Percentiles rank a stretch among this genome's conserved stretches.
These are phyloP conservation scores for Ips typographus DNA, from an alignment of 1,140 invertebrate species.

Conservation along the genomic window DNA sequence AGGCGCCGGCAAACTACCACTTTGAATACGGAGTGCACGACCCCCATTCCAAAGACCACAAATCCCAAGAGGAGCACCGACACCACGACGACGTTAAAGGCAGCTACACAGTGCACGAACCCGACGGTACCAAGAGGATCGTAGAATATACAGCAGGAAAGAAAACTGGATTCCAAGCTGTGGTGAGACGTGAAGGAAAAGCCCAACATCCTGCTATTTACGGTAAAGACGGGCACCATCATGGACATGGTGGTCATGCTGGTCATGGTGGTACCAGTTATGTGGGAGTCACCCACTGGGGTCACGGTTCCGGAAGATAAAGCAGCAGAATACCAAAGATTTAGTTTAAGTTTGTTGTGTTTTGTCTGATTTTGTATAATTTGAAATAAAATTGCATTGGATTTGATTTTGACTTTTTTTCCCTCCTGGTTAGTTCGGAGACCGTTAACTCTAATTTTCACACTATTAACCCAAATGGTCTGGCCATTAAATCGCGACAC, in stretches of 20 bases:
- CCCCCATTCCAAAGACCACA: slow-evolving; percentile 54
- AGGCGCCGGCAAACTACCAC: slow-evolving; percentile 46
- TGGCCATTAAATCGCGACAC: neutral
- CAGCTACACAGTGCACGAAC: slow-evolving; percentile 52
- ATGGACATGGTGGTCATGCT: slow-evolving; percentile 32
- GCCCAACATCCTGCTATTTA: slow-evolving; percentile 29
- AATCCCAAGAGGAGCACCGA: slow-evolving; percentile 54
- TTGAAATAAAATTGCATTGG: no score
- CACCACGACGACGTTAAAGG: slow-evolving; percentile 54
- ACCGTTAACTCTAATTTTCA: slow-evolving; percentile 8
- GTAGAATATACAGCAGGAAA: slow-evolving; percentile 54
- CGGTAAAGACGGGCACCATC: slow-evolving; percentile 21
- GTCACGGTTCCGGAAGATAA: slow-evolving; percentile 32
- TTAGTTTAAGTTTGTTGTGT: no score
- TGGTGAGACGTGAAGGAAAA: slow-evolving; percentile 48
- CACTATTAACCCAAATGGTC: neutral
- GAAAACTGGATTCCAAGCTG: slow-evolving; percentile 53
- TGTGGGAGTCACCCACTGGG: slow-evolving; percentile 41
- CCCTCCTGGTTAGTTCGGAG: no score
- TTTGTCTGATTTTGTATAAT: no score
- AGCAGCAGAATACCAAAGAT: no score
- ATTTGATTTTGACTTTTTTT: no score
- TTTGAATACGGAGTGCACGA: slow-evolving; percentile 56
- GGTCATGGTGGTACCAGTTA: slow-evolving; percentile 38
- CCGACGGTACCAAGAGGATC: slow-evolving; percentile 53